Base-by-base conservation (phyloP, 2,113 vertebrate genomes). In the Climacteris rufus region DNA sequence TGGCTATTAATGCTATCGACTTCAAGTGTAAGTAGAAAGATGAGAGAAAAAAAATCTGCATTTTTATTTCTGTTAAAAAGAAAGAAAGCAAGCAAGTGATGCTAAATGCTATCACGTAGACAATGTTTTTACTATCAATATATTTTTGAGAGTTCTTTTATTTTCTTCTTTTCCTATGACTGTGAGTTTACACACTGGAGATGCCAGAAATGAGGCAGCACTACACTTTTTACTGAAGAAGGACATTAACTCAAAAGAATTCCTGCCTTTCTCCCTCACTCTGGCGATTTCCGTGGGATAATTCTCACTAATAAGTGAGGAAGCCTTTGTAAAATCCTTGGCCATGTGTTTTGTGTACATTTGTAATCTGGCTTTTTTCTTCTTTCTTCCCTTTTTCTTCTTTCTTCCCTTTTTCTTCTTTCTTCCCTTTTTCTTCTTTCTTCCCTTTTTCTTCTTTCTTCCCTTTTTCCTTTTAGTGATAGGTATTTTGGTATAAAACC, bases 331-430 rank as follows among this genome's bases (percentile, higher is more conserved):
- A 81, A 92, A 93, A 90, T 79, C 42, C 19, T 44, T 95, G 61
- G 80, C 76, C 83, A 59, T 93, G 57, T 96, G 90, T 90, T 96
- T 80, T 87, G 42, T 93, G 76, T 93, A 76, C 42, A 17, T 69
- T 87, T 96, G 53, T 93, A 90, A 89, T 92, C 68, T 95, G 71
- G 47, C 10, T 10, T 74, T 65, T 63, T 74, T 13, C 7, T 33
- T 40, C 75, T 37, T 31, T 16, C 4, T 40, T n/a, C 5, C 11
- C 22, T 60, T 27, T 11, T 8, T 9, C 19, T 33, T 33, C 17
- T 54, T 53, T 80, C 39, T 33, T 40, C 7, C 30, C n/a, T n/a
- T 20, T 8, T 10, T n/a, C n/a, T 17, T 18, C 31, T 39, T 37
- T 33, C n/a, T 47, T 22, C 5, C 11, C 22, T 60, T 27, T 11